phyloP scores from a whole-genome alignment of 1,140 invertebrate species.

The Trachymyrmex septentrionalis region DNA sequence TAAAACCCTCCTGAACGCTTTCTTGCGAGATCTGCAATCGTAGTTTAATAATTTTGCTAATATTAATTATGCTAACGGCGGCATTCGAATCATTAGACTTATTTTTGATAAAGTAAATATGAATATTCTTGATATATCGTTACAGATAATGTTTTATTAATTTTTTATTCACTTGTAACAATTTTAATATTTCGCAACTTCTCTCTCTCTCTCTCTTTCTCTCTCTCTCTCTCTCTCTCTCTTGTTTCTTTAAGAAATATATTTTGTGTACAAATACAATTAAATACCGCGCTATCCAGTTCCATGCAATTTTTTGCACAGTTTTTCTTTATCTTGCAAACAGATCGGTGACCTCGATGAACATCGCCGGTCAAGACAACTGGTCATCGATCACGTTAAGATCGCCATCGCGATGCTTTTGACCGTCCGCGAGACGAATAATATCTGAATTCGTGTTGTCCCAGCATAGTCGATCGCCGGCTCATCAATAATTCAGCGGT shows the following conservation, averaged over 20 bases:
- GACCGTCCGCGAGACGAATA: slow-evolving; percentile 61
- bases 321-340: slow-evolving; percentile 56
- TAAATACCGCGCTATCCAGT: neutral
- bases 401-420: slow-evolving; percentile 62
- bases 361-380: slow-evolving; percentile 68
- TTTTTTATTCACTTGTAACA: neutral
- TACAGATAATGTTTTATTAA: neutral
- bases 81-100: neutral
- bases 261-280: slow-evolving; percentile 3
- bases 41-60: neutral
- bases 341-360: slow-evolving; percentile 67
- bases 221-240: neutral
- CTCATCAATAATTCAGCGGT: slow-evolving; percentile 81
- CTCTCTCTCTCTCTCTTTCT: neutral
- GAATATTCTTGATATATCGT: neutral
- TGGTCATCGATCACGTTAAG: slow-evolving; percentile 65
- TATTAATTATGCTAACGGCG: neutral
- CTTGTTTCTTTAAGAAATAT: neutral
- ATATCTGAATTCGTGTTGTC: slow-evolving; percentile 73
- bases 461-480: slow-evolving; percentile 66
- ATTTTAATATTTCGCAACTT: neutral
- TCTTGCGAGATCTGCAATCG: neutral
- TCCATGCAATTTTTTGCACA: slow-evolving; percentile 14
- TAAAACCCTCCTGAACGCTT: neutral
- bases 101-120: neutral